Conservation (phyloP, 2,113 vertebrate species). For the Mus pahari region DNA sequence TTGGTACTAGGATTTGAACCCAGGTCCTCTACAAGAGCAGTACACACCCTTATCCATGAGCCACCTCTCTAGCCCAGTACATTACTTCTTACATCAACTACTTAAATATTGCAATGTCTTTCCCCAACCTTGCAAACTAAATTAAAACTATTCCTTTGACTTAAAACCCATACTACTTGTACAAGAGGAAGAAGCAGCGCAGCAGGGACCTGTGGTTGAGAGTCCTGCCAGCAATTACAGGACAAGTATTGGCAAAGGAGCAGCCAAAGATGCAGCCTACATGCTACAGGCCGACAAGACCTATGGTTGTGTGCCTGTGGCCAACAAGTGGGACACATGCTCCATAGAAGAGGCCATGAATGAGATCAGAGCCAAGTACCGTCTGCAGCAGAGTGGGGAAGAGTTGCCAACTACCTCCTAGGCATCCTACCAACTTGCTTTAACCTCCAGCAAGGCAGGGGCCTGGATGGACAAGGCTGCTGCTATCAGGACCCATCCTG, state of each 20-base stretch:
- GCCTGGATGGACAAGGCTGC: slow-evolving; percentile 63
- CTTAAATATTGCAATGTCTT: not conserved
- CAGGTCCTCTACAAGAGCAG: not conserved
- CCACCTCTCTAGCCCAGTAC: not conserved
- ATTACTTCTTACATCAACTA: not conserved
- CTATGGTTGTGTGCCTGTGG: slow-evolving; percentile 94
- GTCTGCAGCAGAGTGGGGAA: slow-evolving; percentile 89
- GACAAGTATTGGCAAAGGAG: slow-evolving; percentile 93
- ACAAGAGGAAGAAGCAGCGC: slow-evolving; percentile 85
- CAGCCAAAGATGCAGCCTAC: slow-evolving; percentile 93
- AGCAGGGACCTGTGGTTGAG: slow-evolving; percentile 82
- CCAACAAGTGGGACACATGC: slow-evolving; percentile 95
- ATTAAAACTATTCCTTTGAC: not conserved
- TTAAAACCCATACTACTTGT: not conserved
- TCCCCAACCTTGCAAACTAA: not conserved
- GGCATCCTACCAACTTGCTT: slow-evolving; percentile 48
- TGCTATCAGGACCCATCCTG: slow-evolving; percentile 72
- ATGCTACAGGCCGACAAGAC: slow-evolving; percentile 92
- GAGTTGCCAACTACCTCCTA: slow-evolving; percentile 80
- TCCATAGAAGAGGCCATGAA: slow-evolving; percentile 97
- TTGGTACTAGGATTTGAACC: too few species aligned
- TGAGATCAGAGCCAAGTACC: slow-evolving; percentile 94
- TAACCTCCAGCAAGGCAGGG: slow-evolving; percentile 44
- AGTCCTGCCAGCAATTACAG: slow-evolving; percentile 92
- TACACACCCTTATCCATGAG: not conserved